These are phyloP conservation scores for Lagocephalus sceleratus DNA, from an alignment of 2,797 vertebrate species.

Conservation along the genomic window DNA sequence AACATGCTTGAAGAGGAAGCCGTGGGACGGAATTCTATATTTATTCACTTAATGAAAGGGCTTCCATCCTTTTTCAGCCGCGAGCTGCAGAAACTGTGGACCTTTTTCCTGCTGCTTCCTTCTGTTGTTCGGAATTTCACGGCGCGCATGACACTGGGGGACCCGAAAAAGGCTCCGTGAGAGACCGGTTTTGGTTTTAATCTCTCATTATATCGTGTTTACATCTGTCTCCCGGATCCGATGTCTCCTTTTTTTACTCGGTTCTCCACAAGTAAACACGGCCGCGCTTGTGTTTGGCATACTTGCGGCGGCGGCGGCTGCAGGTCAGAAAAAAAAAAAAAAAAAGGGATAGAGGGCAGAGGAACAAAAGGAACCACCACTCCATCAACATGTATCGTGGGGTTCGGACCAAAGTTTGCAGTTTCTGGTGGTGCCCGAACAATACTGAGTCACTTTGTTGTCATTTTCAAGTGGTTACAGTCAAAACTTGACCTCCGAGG, in stretches of 20 bases:
- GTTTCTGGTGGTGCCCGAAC: too few species aligned
- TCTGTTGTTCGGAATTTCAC: constrained; percentile 6
- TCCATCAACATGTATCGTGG: too few species aligned
- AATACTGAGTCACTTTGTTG: too few species aligned
- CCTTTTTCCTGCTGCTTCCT: constrained; percentile 7
- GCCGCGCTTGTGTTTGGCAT: not conserved
- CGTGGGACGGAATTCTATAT: constrained; percentile 14
- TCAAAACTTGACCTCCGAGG: too few species aligned
- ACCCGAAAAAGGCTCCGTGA: constrained; percentile 1
- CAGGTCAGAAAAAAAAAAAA: not conserved
- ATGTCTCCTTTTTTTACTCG: too few species aligned
- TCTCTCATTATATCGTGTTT: not conserved
- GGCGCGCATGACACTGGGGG: constrained; percentile 13
- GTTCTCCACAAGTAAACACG: not conserved
- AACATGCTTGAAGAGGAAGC: constrained; percentile 24
- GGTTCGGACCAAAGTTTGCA: too few species aligned
- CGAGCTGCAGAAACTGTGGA: constrained; percentile 3
- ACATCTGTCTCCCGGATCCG: too few species aligned
- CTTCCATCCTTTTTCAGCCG: constrained; percentile 20
- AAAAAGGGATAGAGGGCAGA: not conserved
- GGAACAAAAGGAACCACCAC: not conserved
- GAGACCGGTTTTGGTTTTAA: constrained; percentile 9
- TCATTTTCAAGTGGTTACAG: too few species aligned
- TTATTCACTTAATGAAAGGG: not conserved
- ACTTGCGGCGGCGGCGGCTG: not conserved